These are phyloP conservation scores for Cephus rjabovi DNA, from an alignment of 2,888 invertebrate genomes.

Conservation along the genomic window DNA sequence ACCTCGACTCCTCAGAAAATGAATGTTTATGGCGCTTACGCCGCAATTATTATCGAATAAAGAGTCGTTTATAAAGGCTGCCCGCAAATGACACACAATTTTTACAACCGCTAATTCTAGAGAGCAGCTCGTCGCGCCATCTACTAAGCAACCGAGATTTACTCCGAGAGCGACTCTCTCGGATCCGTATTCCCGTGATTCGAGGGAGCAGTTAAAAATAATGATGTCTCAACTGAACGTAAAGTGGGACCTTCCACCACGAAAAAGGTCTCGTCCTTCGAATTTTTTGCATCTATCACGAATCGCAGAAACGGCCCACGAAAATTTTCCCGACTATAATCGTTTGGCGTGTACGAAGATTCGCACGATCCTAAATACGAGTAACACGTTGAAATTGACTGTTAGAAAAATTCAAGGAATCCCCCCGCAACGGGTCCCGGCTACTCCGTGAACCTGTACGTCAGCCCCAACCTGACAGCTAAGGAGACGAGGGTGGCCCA, in stretches of 20 bases:
- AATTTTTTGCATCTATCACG: not conserved
- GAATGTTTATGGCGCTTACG: constrained; percentile 51
- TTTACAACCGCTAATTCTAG: constrained; percentile 46
- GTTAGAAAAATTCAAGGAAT: not conserved
- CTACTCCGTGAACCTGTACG: constrained; percentile 3
- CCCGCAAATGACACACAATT: constrained; percentile 56
- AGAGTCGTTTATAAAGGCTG: constrained; percentile 53
- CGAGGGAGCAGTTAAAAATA: not conserved
- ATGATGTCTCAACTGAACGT: not conserved
- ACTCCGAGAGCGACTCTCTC: not conserved
- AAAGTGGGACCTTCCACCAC: not conserved
- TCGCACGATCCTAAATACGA: not conserved
- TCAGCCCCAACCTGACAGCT: constrained; percentile 33
- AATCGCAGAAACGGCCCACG: not conserved
- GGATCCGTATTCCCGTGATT: not conserved
- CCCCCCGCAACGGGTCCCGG: not conserved
- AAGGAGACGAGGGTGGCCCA: constrained; percentile 48
- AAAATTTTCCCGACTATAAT: not conserved
- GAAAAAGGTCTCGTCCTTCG: not conserved
- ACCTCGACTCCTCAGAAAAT: constrained; percentile 40
- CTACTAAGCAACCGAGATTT: not conserved
- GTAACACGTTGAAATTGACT: not conserved
- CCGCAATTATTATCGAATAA: constrained; percentile 63
- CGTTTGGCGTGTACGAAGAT: not conserved
- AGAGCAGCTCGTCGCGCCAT: constrained; percentile 3